These are phyloP conservation scores for Acronicta aceris DNA, from an alignment of 2,888 invertebrate species.

Conservation along the genomic window DNA sequence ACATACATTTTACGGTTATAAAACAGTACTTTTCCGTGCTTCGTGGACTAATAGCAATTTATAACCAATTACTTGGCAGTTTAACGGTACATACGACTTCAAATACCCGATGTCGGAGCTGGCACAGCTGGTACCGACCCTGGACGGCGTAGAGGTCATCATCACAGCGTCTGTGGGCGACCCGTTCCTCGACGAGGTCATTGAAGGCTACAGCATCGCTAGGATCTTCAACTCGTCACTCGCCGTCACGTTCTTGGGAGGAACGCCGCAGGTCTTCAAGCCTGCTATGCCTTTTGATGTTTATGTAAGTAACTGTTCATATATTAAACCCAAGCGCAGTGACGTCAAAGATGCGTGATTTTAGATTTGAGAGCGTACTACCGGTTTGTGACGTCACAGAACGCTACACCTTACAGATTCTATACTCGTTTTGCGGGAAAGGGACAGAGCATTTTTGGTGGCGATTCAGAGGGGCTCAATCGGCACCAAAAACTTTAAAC, in stretches of 20 bases:
- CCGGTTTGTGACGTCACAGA: no score
- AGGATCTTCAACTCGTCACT: conserved; percentile 96
- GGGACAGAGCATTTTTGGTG: no score
- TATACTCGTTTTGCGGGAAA: no score
- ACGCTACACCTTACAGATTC: no score
- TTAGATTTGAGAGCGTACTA: no score
- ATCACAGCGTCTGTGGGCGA: conserved; percentile 97
- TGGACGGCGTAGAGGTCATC: conserved; percentile 94
- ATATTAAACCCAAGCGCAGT: no score
- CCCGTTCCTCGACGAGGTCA: conserved; percentile 94
- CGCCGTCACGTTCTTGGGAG: conserved; percentile 95
- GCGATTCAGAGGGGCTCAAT: no score
- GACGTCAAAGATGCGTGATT: no score
- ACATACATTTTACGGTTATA: background rate
- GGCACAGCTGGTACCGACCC: conserved; percentile 90
- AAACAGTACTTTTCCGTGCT: background rate
- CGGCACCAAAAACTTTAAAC: no score
- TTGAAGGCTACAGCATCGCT: conserved; percentile 96
- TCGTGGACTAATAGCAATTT: background rate
- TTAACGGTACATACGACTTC: conserved; percentile 96
- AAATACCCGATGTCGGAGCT: conserved; percentile 95
- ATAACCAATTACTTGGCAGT: conserved; percentile 83
- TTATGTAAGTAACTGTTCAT: conserved; percentile 90
- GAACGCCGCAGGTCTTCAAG: conserved; percentile 97
- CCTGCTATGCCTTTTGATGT: conserved; percentile 97